A percentile compares a stretch with the other conserved stretches of the same genome.
Evolutionary conservation across 2,797 vertebrate genomes (phyloP).

Genomic region (Diglossa cyanea): DNA sequence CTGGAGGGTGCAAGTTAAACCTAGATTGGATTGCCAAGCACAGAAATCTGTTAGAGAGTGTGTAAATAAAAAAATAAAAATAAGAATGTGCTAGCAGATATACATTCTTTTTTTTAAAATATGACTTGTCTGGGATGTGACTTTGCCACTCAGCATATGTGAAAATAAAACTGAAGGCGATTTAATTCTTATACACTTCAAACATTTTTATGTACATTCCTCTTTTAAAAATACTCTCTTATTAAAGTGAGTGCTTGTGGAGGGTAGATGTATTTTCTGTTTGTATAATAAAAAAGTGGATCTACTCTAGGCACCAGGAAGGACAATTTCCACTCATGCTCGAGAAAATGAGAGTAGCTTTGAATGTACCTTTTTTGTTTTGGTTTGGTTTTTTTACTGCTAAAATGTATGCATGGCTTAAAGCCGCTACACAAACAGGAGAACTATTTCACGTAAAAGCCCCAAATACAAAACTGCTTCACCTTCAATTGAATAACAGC

Average conservation of each 20-base stretch:
- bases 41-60: neutral
- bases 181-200: neutral
- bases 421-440: neutral
- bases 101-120: neutral
- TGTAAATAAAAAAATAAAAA: neutral
- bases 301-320: neutral
- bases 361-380: neutral
- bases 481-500: neutral
- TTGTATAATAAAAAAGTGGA: neutral
- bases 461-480: neutral
- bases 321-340: neutral
- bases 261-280: neutral
- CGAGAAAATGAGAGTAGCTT: neutral
- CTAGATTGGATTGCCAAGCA: neutral
- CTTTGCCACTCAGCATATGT: neutral
- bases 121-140: neutral
- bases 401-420: accelerated
- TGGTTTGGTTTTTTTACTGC: neutral
- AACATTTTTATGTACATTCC: neutral
- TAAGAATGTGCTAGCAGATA: neutral
- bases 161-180: neutral
- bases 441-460: neutral
- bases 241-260: neutral
- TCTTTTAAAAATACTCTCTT: neutral
- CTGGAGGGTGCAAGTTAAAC: neutral